These are phyloP conservation scores for Rhabdornis inornatus DNA, from an alignment of 2,113 vertebrate genomes.

Conservation along the genomic window DNA sequence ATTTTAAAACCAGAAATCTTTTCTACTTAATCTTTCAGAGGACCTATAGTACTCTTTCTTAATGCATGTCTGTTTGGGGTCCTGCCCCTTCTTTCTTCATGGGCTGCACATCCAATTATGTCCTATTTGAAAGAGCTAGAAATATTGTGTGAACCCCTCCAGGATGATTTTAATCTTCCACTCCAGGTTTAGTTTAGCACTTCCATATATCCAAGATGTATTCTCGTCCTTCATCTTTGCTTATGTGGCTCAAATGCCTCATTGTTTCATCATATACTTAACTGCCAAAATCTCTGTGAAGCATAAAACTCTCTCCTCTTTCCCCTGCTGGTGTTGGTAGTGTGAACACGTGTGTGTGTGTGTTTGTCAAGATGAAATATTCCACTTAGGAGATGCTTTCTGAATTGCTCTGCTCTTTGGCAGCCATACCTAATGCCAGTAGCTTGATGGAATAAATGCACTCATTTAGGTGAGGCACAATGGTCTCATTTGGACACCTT, in stretches of 20 bases:
- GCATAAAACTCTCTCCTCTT: not conserved
- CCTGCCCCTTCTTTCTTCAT: not conserved
- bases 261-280: not conserved
- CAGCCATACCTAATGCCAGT: not conserved
- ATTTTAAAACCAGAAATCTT: not conserved
- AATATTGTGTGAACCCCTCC: not conserved
- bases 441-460: not conserved
- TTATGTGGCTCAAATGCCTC: not conserved
- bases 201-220: not conserved
- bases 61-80: not conserved
- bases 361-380: not conserved
- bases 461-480: not conserved
- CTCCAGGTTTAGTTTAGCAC: not conserved
- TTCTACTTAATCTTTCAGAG: not conserved
- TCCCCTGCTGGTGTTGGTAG: not conserved
- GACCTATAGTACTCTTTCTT: not conserved
- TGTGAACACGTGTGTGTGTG: fast-evolving
- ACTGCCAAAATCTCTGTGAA: not conserved
- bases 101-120: fast-evolving
- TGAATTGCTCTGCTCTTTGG: not conserved
- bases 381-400: not conserved
- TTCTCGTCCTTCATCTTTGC: not conserved
- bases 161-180: not conserved
- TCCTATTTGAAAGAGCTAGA: not conserved
- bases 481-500: not conserved